phyloP scores from a whole-genome alignment of 37 sponge, comb jelly and placozoan genomes.

The Beroe ovata region DNA sequence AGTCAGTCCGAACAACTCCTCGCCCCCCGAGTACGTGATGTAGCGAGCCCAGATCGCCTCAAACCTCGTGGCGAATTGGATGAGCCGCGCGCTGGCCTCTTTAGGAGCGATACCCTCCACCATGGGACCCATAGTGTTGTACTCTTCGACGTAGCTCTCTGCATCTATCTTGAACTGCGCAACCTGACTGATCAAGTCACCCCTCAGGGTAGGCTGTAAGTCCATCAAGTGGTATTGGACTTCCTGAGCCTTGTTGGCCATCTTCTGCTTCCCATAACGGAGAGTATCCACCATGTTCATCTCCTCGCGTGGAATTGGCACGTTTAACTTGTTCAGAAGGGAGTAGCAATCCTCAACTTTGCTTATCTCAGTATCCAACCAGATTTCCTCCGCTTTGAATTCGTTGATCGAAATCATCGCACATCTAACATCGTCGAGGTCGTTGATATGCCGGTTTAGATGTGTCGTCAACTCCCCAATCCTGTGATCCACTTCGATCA shows the following conservation, averaged over 20 bases:
- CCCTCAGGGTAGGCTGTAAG: conserved; percentile 77
- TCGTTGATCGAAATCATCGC: conserved; percentile 64
- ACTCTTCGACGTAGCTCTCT: conserved; percentile 71
- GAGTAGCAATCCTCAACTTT: conserved; percentile 85
- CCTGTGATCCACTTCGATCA: conserved; percentile 32
- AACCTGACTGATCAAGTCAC: conserved; percentile 72
- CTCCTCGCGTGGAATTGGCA: conserved; percentile 83
- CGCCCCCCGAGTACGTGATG: conserved; percentile 91
- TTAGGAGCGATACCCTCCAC: conserved; percentile 64
- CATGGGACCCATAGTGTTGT: conserved; percentile 69
- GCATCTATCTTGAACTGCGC: conserved; percentile 71
- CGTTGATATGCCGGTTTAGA: conserved; percentile 67
- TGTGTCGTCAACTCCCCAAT: conserved; percentile 38
- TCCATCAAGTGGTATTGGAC: conserved; percentile 74
- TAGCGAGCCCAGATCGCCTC: conserved; percentile 70
- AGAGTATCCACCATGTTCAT: conserved; percentile 92
- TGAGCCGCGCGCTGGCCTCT: conserved; percentile 62
- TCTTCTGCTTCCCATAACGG: conserved; percentile 86
- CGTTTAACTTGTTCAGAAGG: conserved; percentile 75
- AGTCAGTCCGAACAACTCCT: conserved; percentile 89
- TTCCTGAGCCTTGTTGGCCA: conserved; percentile 71
- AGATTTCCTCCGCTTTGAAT: conserved; percentile 35
- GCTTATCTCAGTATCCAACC: conserved; percentile 46
- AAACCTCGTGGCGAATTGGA: conserved; percentile 50
- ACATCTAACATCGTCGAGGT: conserved; percentile 68